Conservation (phyloP, 2,113 vertebrate genomes). For the Rhinogobius similis region DNA sequence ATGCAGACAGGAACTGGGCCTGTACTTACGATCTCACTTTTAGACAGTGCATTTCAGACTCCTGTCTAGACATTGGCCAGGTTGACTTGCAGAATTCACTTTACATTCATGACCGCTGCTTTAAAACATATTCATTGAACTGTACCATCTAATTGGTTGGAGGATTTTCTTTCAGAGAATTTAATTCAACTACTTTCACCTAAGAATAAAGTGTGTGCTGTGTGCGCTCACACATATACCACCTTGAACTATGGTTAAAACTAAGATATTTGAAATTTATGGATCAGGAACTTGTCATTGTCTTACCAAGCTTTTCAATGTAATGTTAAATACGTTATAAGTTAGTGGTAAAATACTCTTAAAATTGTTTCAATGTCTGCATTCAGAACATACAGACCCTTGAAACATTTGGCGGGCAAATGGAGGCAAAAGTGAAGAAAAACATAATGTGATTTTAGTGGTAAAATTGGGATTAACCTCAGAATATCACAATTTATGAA, state of each 20-base stretch:
- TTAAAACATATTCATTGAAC: not conserved
- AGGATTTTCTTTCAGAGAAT: not conserved
- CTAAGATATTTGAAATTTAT: not conserved
- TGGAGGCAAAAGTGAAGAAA: too few relatives aligned
- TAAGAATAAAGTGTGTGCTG: not conserved
- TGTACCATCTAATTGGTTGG: not conserved
- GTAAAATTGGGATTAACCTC: too few relatives aligned
- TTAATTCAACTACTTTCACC: not conserved
- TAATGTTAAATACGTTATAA: too few relatives aligned
- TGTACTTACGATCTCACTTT: not conserved
- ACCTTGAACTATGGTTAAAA: not conserved
- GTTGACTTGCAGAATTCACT: not conserved
- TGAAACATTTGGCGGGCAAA: too few relatives aligned
- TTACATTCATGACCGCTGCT: not conserved
- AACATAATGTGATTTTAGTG: too few relatives aligned
- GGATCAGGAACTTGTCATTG: not conserved
- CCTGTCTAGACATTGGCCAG: not conserved
- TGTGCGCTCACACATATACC: not conserved
- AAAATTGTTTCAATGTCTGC: too few relatives aligned
- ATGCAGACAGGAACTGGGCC: not conserved
- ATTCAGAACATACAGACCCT: too few relatives aligned
- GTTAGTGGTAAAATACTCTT: too few relatives aligned
- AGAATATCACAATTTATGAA: too few relatives aligned
- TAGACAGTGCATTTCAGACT: not conserved
- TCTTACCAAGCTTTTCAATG: not conserved